Evolutionary conservation across 2,888 invertebrate genomes (phyloP), one percentile per base, ranked within the genome.

Genomic region (Eurois occulta): DNA sequence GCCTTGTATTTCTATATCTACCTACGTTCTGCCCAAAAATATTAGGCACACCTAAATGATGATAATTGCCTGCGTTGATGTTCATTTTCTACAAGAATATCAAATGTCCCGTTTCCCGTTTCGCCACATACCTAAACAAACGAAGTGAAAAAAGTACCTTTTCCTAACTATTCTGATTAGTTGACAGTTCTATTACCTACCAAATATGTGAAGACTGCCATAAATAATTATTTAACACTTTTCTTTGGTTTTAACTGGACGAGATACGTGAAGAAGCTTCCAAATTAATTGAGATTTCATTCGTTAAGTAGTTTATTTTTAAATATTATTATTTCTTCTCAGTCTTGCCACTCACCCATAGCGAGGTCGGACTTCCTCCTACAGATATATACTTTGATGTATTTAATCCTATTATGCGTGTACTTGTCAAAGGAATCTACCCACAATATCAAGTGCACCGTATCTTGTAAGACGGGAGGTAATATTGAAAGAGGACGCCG

Each of bases 401-500:
- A 35, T 81, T 35, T 71, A 48, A 85, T 67, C 55, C 60, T 70
- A 81, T 72, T 74, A 80, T 55, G 24, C 71, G 55, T 52, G 32
- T 74, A 72, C 69, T 83, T 78, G 75, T 83, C 79, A 77, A 81
- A 79, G 79, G 77, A 87, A 87, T 87, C 48, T 75, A 35, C 55
- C 72, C 80, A 78, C 84, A 85, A 87, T 87, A 86, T 84, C 84
- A 88, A 89, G 83, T 89, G 84, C 80, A 85, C 73, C 80, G 80
- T 85, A 83, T 82, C 85, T 73, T 70, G 46, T 79, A 83, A 82
- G 78, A 72, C 72, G 72, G 70, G 38, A 83, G 85, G 86, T 89
- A 87, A 90, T 91, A 91, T 90, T 81, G 87, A 86, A 82, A 87
- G 82, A 87, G 80, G 76, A 78, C 83, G 66, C 83, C 87, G 75